Conservation (phyloP, 2,113 vertebrate species). For the Hippoglossus stenolepis region DNA sequence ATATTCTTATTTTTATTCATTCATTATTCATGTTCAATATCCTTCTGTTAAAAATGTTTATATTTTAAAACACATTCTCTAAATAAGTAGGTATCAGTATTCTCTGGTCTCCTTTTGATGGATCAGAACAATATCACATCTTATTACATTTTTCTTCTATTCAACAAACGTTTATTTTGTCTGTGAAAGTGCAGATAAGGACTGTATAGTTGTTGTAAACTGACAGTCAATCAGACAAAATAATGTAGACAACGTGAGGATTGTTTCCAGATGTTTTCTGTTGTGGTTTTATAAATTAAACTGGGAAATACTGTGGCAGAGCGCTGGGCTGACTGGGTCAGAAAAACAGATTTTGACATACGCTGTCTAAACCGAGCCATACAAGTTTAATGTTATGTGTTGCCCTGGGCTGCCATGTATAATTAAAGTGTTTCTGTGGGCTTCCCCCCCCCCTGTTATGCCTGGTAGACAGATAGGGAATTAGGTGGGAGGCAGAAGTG, state of each 20-base stretch:
- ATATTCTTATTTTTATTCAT: no score
- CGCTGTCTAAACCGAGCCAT: slow-evolving; percentile 69
- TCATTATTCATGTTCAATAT: no score
- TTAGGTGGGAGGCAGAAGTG: slow-evolving; percentile 34
- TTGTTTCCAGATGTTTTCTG: background rate
- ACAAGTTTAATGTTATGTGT: slow-evolving; percentile 78
- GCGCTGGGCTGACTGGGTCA: slow-evolving; percentile 45
- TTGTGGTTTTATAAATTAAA: slow-evolving; percentile 26
- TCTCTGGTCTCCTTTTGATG: no score
- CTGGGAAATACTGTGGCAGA: slow-evolving; percentile 28
- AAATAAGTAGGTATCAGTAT: no score
- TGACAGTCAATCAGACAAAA: slow-evolving; percentile 9
- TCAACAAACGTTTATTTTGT: background rate
- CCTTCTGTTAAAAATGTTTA: no score
- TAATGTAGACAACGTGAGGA: slow-evolving; percentile 1
- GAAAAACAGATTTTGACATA: slow-evolving; percentile 66
- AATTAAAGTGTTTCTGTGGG: slow-evolving; percentile 74
- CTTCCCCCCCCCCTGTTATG: slow-evolving; percentile 11
- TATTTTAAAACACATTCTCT: no score
- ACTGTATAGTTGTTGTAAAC: slow-evolving; percentile 2
- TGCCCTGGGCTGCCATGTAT: slow-evolving; percentile 76
- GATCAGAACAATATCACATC: no score
- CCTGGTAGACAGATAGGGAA: slow-evolving; percentile 48
- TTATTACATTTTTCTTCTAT: background rate
- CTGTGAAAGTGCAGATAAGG: background rate